Conservation (phyloP, 2,888 invertebrate genomes). For the Dicyrtomina minuta region DNA sequence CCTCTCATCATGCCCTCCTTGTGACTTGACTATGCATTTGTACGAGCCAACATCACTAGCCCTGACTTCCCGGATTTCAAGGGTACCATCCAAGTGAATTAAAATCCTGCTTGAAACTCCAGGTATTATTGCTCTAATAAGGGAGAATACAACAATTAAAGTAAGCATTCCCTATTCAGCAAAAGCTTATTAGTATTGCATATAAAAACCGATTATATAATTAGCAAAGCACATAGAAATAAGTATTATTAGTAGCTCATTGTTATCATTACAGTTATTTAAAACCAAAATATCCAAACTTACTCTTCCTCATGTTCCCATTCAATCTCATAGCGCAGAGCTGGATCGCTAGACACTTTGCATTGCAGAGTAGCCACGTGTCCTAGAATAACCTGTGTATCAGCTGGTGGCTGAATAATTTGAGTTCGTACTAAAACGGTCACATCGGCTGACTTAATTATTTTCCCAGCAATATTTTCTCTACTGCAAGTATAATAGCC, state of each 20-base stretch:
- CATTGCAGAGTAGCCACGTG: conserved; percentile 91
- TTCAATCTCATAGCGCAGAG: conserved; percentile 79
- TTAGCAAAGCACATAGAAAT: too few species aligned
- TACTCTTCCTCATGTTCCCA: conserved; percentile 87
- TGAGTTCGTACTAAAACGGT: conserved; percentile 77
- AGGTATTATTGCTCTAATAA: conserved; percentile 46
- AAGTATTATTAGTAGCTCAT: too few species aligned
- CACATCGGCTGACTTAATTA: conserved; percentile 62
- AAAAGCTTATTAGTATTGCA: too few species aligned
- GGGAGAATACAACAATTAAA: too few species aligned
- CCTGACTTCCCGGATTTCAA: conserved; percentile 69
- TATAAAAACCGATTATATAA: too few species aligned
- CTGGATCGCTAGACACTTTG: conserved; percentile 88
- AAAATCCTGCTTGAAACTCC: conserved; percentile 48
- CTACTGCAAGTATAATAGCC: conserved; percentile 88
- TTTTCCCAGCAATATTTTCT: conserved; percentile 85
- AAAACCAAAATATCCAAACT: too few species aligned
- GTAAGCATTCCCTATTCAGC: too few species aligned
- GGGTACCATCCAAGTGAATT: conserved; percentile 50
- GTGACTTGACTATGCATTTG: conserved; percentile 83
- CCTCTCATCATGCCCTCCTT: conserved; percentile 90
- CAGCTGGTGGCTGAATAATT: conserved; percentile 89
- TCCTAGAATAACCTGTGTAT: conserved; percentile 82
- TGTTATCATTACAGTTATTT: too few species aligned
- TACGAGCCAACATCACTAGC: conserved; percentile 93